Conservation (phyloP, 2,797 vertebrate genomes). For the Euphonia xanthogaster region DNA sequence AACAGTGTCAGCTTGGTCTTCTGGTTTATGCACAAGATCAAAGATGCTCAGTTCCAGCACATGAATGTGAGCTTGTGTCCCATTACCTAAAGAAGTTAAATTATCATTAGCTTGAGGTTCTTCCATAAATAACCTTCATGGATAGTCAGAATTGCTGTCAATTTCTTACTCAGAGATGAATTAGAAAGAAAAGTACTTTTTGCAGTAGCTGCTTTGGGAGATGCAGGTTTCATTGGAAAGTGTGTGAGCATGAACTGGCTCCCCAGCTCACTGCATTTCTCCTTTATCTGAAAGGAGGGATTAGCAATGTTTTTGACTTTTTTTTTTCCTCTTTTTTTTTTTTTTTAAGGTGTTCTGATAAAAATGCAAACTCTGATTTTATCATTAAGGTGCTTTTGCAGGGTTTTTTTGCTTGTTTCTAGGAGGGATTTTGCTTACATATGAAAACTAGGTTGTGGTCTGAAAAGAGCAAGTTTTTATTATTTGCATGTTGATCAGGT, state of each 20-base stretch:
- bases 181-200: not conserved
- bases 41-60: not conserved
- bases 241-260: not conserved
- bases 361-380: not conserved
- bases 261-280: not conserved
- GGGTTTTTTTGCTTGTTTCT: accelerated
- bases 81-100: not conserved
- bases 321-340: not conserved
- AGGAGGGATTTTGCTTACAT: not conserved
- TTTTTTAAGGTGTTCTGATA: not conserved
- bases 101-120: not conserved
- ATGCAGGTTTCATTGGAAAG: not conserved
- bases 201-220: not conserved
- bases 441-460: not conserved
- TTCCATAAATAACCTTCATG: not conserved
- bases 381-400: not conserved
- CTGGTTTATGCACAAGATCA: not conserved
- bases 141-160: not conserved
- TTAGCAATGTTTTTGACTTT: not conserved
- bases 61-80: not conserved
- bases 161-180: not conserved
- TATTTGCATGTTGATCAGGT: not conserved
- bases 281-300: not conserved
- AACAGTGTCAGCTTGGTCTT: not conserved
- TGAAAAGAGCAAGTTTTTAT: not conserved